Evolutionary conservation across 35 echinoderm and acorn worm species (phyloP), one percentile per base, ranked within the genome.

Genomic region (Patiria miniata): DNA sequence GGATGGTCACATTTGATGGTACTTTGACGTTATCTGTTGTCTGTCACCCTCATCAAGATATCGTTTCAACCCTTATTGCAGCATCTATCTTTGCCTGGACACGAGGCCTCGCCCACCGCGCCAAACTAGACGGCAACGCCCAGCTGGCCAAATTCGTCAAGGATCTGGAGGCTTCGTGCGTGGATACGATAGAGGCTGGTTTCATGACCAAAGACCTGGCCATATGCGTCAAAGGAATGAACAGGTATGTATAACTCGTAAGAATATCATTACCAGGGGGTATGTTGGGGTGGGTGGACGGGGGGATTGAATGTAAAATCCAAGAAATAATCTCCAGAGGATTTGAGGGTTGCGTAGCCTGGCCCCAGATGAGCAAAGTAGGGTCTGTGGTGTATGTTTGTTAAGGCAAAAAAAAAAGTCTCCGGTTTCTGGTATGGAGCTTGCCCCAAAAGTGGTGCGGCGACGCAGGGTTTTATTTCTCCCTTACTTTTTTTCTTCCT

Each of bases 81-180:
- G 95, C 95, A 78, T 98, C 95, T 78, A 98, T 98, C 14, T 98
- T 98, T 87, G 95, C 95, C 6, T 98, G 95, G 95, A 98, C 95
- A 5, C 55, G 95, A 56, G 95, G 95, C 39, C 78, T 98, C 8
- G 85, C 92, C 10, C 95, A 98, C 78, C 79, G 95, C 5, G 95
- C 92, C 0, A 98, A 98, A 51, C 81, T 98, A 34, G 95, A 98
- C 33, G 85, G 80, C 7, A 98, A 98, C 38, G 86, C 86, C 2
- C 81, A 88, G 79, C 86, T 98, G 17, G 85, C 86, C 2, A 98
- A 91, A 36, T 98, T 91, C 58, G 36, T 77, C 10, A 68, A 47
- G 38, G 86, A 85, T 0, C 52, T 98, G 26, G 95, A 98, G 83
- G 81, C 83, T 32, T 78, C 89, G 8, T 98, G 95, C 68, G 83